phyloP scores from a whole-genome alignment of 2,113 vertebrate species.

The Ursus arctos region DNA sequence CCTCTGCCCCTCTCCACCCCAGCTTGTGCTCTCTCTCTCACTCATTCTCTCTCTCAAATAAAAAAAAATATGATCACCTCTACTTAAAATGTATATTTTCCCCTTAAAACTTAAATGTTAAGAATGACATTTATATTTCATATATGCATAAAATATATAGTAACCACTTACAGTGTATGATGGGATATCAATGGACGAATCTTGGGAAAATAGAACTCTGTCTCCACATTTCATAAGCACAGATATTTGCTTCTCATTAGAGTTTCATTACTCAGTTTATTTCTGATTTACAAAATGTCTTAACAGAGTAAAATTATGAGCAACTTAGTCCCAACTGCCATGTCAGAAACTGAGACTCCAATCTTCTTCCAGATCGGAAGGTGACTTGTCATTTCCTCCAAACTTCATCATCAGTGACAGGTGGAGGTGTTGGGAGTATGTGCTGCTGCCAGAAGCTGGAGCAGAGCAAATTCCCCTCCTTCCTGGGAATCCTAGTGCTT shows the following conservation, averaged over 20 bases:
- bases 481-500: neutral
- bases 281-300: slow-evolving; percentile 45
- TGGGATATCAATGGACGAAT: neutral
- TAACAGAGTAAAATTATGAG: slow-evolving; percentile 45
- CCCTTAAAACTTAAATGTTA: neutral
- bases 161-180: neutral
- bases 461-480: neutral
- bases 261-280: slow-evolving; percentile 39
- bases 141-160: neutral
- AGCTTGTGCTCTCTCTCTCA: neutral
- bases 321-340: neutral
- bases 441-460: neutral
- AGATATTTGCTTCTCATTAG: neutral
- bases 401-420: neutral
- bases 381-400: slow-evolving; percentile 3
- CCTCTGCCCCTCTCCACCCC: neutral
- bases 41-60: neutral
- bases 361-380: neutral
- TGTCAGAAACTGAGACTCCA: slow-evolving; percentile 1
- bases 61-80: neutral
- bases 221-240: neutral
- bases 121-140: slow-evolving; percentile 21
- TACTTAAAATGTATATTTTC: slow-evolving; percentile 10
- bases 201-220: neutral
- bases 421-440: neutral